Conservation (phyloP, 2,797 vertebrate species). For the Monodelphis domestica region DNA sequence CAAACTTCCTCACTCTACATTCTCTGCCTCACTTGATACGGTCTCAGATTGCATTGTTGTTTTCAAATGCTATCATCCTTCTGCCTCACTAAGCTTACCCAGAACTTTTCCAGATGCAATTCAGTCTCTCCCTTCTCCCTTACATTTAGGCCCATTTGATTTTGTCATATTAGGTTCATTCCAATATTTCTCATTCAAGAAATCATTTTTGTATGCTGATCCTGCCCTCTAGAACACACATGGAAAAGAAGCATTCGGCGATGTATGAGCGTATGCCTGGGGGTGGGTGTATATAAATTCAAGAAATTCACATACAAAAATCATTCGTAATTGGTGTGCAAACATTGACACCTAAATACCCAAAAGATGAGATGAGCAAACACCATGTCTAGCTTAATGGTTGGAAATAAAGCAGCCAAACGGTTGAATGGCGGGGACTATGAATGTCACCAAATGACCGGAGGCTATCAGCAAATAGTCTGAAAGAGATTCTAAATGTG, state of each 20-base stretch:
- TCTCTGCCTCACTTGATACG: not conserved
- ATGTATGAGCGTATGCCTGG: not conserved
- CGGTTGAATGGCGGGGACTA: not conserved
- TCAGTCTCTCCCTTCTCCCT: not conserved
- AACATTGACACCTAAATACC: constrained; percentile 22
- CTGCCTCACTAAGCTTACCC: not conserved
- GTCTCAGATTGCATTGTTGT: not conserved
- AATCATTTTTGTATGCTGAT: not conserved
- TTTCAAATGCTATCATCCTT: not conserved
- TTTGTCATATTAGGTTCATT: not conserved
- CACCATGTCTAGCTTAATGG: not conserved
- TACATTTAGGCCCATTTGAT: not conserved
- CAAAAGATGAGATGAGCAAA: constrained; percentile 2
- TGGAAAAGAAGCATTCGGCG: not conserved
- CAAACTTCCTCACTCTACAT: not conserved
- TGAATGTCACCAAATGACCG: not conserved
- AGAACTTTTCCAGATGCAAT: not conserved
- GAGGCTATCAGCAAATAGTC: not conserved
- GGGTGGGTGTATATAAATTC: not conserved
- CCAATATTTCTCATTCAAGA: not conserved
- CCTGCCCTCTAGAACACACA: not conserved
- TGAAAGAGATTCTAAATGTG: not conserved
- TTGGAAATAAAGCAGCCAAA: constrained; percentile 12
- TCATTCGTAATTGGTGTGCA: not conserved
- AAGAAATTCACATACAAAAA: not conserved